These are phyloP conservation scores for Lucifuga dentata DNA, from an alignment of 2,113 vertebrate species.

Conservation along the genomic window DNA sequence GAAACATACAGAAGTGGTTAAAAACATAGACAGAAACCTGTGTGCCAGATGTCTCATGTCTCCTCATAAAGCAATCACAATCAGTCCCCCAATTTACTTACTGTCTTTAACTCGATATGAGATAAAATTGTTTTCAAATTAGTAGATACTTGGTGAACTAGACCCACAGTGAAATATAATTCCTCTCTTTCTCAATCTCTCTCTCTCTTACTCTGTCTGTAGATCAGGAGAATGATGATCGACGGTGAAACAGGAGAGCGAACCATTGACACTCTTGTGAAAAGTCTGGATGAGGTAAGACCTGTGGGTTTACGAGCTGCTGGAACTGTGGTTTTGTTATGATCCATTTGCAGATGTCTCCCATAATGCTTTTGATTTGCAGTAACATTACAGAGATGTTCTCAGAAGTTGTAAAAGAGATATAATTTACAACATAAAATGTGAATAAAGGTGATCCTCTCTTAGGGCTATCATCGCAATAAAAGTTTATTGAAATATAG, in stretches of 20 bases:
- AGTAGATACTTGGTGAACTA: conserved; percentile 18
- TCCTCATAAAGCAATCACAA: conserved; percentile 14
- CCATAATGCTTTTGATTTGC: not conserved
- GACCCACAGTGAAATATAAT: no score
- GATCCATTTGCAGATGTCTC: not conserved
- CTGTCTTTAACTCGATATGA: conserved; percentile 15
- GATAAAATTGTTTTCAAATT: conserved; percentile 2
- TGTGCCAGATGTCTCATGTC: conserved; percentile 21
- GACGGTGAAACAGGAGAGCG: conserved; percentile 93
- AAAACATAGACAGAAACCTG: conserved; percentile 1
- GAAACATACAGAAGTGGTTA: not conserved
- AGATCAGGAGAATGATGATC: conserved; percentile 98
- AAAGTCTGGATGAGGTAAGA: conserved; percentile 97
- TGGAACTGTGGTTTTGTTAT: not conserved
- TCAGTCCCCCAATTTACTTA: conserved; percentile 14
- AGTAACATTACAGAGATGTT: not conserved
- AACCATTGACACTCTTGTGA: conserved; percentile 94
- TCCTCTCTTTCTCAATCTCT: no score
- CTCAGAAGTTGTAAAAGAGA: not conserved
- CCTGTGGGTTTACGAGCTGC: no score
- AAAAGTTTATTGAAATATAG: no score
- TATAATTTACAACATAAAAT: not conserved
- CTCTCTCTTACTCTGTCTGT: conserved; percentile 15
- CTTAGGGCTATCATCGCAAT: no score
- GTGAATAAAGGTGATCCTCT: no score